Percentiles rank a stretch among this genome's conserved stretches.
Conservation (phyloP, 2,797 vertebrate species). For the Cephalopachus bancanus region DNA sequence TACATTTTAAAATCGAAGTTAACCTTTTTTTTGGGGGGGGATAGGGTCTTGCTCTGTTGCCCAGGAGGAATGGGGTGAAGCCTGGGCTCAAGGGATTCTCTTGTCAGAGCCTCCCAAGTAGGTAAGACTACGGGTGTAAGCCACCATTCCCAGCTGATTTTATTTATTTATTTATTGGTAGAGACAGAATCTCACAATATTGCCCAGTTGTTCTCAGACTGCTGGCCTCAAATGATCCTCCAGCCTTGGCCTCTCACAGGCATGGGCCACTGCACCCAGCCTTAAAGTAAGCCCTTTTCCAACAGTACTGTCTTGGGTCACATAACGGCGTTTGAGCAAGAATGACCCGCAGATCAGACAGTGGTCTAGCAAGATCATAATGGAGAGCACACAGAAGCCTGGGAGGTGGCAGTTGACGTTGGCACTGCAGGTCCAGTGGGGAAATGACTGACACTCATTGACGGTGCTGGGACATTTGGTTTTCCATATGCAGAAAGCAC, state of each 20-base stretch:
- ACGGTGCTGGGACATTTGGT: neutral
- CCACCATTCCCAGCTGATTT: too few relatives aligned
- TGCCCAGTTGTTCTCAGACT: too few relatives aligned
- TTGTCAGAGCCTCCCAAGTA: too few relatives aligned
- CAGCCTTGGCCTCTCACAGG: too few relatives aligned
- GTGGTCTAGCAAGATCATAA: neutral
- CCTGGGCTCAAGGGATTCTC: too few relatives aligned
- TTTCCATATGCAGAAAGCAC: neutral
- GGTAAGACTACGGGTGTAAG: too few relatives aligned
- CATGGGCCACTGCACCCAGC: too few relatives aligned
- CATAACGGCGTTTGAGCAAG: neutral
- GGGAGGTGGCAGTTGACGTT: neutral
- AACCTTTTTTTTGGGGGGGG: neutral
- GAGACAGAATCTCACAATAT: too few relatives aligned
- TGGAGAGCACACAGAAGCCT: neutral
- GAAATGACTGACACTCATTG: neutral
- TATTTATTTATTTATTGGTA: too few relatives aligned
- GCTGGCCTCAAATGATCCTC: too few relatives aligned
- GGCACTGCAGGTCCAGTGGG: neutral
- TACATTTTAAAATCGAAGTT: slow-evolving; percentile 19
- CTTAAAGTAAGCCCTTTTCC: neutral
- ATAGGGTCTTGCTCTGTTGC: too few relatives aligned
- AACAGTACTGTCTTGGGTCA: neutral
- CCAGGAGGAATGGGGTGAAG: too few relatives aligned
- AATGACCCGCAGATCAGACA: neutral